A percentile compares a stretch with the other conserved stretches of the same genome.
Evolutionary conservation across 2,113 vertebrate species (phyloP).

Genomic region (Herpailurus yagouaroundi): DNA sequence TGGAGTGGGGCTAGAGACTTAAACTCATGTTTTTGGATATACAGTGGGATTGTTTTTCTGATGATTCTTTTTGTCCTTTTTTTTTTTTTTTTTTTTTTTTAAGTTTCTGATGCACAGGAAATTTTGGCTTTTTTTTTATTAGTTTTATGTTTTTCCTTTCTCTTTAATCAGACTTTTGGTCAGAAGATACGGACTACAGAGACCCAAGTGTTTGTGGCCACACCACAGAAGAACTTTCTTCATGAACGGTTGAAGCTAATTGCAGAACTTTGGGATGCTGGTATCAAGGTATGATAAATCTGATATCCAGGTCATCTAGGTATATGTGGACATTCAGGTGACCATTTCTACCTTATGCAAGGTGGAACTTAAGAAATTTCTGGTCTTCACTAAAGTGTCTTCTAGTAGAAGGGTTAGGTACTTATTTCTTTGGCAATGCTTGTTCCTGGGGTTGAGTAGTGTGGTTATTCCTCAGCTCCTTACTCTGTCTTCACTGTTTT

Average conservation of each 20-base stretch:
- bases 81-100: neutral
- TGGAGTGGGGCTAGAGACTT: neutral
- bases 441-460: neutral
- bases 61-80: neutral
- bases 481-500: neutral
- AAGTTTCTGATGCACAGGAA: constrained; percentile 17
- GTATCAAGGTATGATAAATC: constrained; percentile 91
- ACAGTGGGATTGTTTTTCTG: neutral
- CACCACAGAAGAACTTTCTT: constrained; percentile 94
- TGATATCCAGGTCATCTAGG: neutral
- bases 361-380: neutral
- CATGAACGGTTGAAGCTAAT: constrained; percentile 91
- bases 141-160: neutral
- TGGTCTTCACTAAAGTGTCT: neutral
- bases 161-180: constrained; percentile 78
- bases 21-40: constrained; percentile 8
- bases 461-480: neutral
- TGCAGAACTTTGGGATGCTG: constrained; percentile 92
- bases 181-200: constrained; percentile 92
- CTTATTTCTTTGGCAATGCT: constrained; percentile 39
- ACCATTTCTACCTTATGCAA: neutral
- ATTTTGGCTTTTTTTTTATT: neutral
- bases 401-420: neutral
- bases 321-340: neutral
- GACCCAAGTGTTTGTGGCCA: constrained; percentile 95